These are phyloP conservation scores for Drosophila meridiana DNA, from an alignment of 2,888 invertebrate species.

Conservation along the genomic window DNA sequence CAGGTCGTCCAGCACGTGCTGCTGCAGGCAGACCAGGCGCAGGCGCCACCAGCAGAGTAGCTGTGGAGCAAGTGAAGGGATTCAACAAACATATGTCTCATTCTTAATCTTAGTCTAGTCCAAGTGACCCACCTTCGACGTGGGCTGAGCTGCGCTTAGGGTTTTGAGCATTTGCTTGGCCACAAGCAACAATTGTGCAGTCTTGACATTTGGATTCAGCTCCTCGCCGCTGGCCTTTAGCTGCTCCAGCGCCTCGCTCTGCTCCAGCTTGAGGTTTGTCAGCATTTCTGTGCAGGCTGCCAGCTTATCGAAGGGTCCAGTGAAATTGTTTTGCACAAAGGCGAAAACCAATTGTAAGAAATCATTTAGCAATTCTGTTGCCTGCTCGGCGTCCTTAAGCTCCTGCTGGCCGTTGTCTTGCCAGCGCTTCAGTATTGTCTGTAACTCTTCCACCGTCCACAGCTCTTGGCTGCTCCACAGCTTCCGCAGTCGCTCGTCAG, in stretches of 20 bases:
- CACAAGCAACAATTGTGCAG: conserved; percentile 85
- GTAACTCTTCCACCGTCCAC: conserved; percentile 67
- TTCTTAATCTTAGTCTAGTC: neutral
- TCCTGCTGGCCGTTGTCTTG: conserved; percentile 4
- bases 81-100: neutral
- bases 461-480: conserved; percentile 69
- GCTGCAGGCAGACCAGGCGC: conserved; percentile 90
- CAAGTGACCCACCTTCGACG: conserved; percentile 65
- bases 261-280: conserved; percentile 22
- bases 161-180: conserved; percentile 85
- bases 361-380: conserved; percentile 68
- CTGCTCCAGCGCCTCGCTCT: conserved; percentile 53
- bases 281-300: conserved; percentile 52
- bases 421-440: conserved; percentile 64
- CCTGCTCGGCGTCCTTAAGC: conserved; percentile 11
- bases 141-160: conserved; percentile 74
- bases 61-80: conserved; percentile 31
- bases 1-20: conserved; percentile 91
- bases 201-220: conserved; percentile 87
- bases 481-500: conserved; percentile 56
- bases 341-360: conserved; percentile 89
- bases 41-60: conserved; percentile 88
- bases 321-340: conserved; percentile 94
- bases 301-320: conserved; percentile 87
- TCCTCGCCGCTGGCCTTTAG: conserved; percentile 87